Conservation (phyloP, 2,797 vertebrate species). For the Acomys russatus region DNA sequence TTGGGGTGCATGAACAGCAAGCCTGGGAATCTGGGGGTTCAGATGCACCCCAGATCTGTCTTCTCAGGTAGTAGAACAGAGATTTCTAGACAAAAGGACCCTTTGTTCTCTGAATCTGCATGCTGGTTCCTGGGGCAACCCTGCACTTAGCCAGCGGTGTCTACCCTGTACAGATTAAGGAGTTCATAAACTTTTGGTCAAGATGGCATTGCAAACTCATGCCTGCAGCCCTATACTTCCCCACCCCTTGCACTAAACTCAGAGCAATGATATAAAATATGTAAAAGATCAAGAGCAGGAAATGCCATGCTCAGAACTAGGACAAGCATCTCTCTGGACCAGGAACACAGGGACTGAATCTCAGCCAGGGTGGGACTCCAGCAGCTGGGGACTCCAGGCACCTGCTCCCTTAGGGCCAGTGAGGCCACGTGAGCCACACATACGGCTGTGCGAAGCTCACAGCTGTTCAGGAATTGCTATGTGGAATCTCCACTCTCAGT, state of each 20-base stretch:
- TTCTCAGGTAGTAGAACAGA: constrained; percentile 24
- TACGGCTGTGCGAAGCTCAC: not conserved
- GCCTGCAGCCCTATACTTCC: not conserved
- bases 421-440: not conserved
- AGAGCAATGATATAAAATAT: not conserved
- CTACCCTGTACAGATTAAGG: not conserved
- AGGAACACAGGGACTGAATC: not conserved
- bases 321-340: not conserved
- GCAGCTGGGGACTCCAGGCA: not conserved
- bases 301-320: not conserved
- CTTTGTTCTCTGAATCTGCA: not conserved
- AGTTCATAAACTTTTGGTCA: constrained; percentile 6
- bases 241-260: not conserved
- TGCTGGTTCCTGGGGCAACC: not conserved
- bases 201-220: not conserved
- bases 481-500: too few species aligned
- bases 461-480: not conserved
- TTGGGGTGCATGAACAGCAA: not conserved
- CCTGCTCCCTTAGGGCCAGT: not conserved
- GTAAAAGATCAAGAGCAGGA: constrained; percentile 1
- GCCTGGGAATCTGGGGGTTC: not conserved
- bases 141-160: not conserved
- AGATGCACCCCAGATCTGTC: not conserved
- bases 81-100: not conserved
- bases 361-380: not conserved